A percentile compares a stretch with the other conserved stretches of the same genome.
Evolutionary conservation across 1,140 invertebrate species (phyloP).

Genomic region (Caenorhabditis remanei): DNA sequence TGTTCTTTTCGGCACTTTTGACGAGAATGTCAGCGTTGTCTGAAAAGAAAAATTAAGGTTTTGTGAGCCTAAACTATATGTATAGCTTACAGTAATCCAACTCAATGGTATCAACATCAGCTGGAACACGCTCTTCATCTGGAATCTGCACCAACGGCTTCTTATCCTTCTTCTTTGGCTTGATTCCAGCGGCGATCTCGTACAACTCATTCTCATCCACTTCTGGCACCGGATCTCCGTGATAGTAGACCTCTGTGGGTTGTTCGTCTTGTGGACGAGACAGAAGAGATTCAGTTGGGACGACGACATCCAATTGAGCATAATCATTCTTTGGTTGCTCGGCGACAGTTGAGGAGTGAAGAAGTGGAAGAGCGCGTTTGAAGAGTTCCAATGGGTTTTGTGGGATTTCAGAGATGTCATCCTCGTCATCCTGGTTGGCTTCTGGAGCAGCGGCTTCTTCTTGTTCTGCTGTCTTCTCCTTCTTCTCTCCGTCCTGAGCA

Average conservation of each 20-base stretch:
- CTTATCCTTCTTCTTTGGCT: slow-evolving; percentile 60
- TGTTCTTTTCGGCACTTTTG: slow-evolving; percentile 60
- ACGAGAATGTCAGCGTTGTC: slow-evolving; percentile 67
- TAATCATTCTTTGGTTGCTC: slow-evolving; percentile 41
- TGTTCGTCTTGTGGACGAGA: slow-evolving; percentile 15
- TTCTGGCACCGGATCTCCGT: slow-evolving; percentile 66
- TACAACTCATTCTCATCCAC: slow-evolving; percentile 65
- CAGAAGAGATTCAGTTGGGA: not conserved
- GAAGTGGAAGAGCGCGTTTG: slow-evolving; percentile 11
- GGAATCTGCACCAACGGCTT: slow-evolving; percentile 59
- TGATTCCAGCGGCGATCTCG: slow-evolving; percentile 54
- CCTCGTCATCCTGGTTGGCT: not conserved
- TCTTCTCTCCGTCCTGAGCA: not conserved
- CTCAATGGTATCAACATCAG: slow-evolving; percentile 60
- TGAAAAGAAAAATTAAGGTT: slow-evolving; percentile 25
- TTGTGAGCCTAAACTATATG: not conserved
- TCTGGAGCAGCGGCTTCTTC: not conserved
- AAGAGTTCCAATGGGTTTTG: slow-evolving; percentile 43
- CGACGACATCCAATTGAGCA: not conserved
- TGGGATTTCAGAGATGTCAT: not conserved
- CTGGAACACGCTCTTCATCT: slow-evolving; percentile 62
- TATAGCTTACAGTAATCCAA: slow-evolving; percentile 66
- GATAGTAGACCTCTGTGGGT: slow-evolving; percentile 56
- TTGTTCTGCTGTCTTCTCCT: not conserved
- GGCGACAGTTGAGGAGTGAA: slow-evolving; percentile 25